Percentiles rank a stretch among this genome's conserved stretches.
These are phyloP conservation scores for Rissa tridactyla DNA, from an alignment of 2,113 vertebrate species.

Conservation along the genomic window DNA sequence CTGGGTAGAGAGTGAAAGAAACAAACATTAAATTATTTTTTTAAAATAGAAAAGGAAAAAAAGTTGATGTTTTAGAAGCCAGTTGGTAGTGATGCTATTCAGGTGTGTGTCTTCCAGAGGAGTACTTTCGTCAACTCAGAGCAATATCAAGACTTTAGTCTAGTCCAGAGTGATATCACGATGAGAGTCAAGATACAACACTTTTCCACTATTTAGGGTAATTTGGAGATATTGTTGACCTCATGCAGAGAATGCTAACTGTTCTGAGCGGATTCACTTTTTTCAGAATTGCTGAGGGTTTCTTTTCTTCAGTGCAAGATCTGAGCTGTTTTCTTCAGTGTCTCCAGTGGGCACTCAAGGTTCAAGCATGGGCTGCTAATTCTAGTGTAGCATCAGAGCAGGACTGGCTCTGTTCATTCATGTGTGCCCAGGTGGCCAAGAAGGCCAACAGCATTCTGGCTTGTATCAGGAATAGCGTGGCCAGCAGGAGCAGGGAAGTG, in stretches of 20 bases:
- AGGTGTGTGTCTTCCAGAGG: background rate
- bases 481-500: no score
- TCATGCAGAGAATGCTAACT: background rate
- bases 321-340: background rate
- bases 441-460: no score
- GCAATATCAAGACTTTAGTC: background rate
- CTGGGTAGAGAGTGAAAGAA: background rate
- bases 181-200: background rate
- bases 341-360: background rate
- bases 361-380: background rate
- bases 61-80: background rate
- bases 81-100: background rate
- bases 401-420: background rate
- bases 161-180: background rate
- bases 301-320: background rate
- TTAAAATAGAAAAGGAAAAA: background rate
- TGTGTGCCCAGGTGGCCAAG: background rate
- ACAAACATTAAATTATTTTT: background rate
- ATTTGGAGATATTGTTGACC: background rate
- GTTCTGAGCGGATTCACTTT: background rate
- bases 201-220: background rate
- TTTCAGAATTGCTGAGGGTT: background rate
- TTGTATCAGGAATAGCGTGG: no score
- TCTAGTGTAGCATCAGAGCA: background rate
- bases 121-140: background rate